Evolutionary conservation across 2,888 invertebrate genomes (phyloP).

Genomic region (Tortricodes alternella): DNA sequence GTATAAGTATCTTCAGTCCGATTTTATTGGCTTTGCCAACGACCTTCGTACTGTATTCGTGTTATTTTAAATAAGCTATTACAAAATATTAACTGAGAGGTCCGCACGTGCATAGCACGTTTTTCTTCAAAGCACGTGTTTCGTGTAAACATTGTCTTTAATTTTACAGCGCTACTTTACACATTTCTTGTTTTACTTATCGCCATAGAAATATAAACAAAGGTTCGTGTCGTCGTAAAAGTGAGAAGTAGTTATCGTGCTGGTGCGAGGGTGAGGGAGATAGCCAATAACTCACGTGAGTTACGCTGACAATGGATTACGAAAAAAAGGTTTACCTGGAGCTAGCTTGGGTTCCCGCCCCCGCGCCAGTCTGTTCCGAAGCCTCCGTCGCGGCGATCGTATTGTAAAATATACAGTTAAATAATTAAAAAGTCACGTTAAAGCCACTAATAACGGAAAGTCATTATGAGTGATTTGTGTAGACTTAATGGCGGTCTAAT

Average conservation of each 20-base stretch:
- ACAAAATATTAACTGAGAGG: constrained; percentile 32
- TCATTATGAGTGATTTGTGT: constrained; percentile 47
- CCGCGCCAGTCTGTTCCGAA: constrained; percentile 66
- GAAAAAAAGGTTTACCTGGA: constrained; percentile 77
- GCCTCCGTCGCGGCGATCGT: constrained; percentile 58
- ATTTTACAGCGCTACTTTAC: constrained; percentile 47
- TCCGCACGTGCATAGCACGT: constrained; percentile 49
- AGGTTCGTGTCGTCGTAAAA: constrained; percentile 49
- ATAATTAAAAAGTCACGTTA: background rate
- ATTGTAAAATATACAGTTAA: constrained; percentile 33
- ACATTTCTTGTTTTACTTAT: constrained; percentile 51
- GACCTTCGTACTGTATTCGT: no score
- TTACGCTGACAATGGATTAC: constrained; percentile 75
- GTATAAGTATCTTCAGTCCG: no score
- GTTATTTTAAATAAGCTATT: no score
- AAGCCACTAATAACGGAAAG: constrained; percentile 32
- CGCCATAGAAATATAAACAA: constrained; percentile 72
- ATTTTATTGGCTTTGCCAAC: no score
- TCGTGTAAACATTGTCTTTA: constrained; percentile 41
- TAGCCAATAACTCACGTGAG: constrained; percentile 67
- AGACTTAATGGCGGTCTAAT: constrained; percentile 41
- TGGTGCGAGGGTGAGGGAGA: constrained; percentile 55
- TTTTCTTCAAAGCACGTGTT: constrained; percentile 49
- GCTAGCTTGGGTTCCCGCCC: constrained; percentile 62
- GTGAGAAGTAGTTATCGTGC: constrained; percentile 45